Base-by-base conservation (phyloP, 2,797 vertebrate species). In the Cossypha heuglini region DNA sequence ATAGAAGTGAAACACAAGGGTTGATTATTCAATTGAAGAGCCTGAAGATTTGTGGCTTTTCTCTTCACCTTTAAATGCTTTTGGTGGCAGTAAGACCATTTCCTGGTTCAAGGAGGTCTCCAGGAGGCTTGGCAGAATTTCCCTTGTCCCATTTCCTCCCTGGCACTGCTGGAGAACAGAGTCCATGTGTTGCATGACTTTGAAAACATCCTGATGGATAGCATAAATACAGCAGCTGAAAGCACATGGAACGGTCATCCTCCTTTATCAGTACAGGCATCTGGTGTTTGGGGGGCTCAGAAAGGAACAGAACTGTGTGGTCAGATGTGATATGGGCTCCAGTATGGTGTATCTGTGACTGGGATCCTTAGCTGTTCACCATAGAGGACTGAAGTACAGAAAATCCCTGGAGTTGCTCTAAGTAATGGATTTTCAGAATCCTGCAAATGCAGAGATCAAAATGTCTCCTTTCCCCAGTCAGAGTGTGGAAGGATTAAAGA, bases 181-280 rank as follows among this genome's bases (percentile, higher is more conserved):
- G 13, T 16, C 26, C 33, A 52, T 3, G 4, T 11, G 19, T 18
- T 54, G 29, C 43, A 26, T 73, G 69, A 28, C 20, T 88, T 81
- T 49, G 43, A 38, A 91, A 91, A 75, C 55, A 72, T 81, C 75
- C 51, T 69, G 19, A 61, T 51, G 51, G 81, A 46, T 51, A 29
- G 33, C 22, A 55, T 42, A 29, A 74, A 77, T 61, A 20, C 1
- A 1, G 64, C 40, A 58, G 79, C 46, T 78, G 76, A 83, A 90
- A 88, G 66, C 45, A 35, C 1, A 1, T 10, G 51, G 82, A 90
- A 66, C 9, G 0, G 73, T 46, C 51, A 72, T 51, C 62, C 31
- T 77, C 33, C 49, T 75, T 88, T 95, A 95, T 95, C 95, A 16
- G 54, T 18, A 35, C 35, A 58, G 76, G 76, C 95, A 95, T 84